Base-by-base conservation (phyloP, 2,888 invertebrate species). In the Hemicrepidius hirtus region DNA sequence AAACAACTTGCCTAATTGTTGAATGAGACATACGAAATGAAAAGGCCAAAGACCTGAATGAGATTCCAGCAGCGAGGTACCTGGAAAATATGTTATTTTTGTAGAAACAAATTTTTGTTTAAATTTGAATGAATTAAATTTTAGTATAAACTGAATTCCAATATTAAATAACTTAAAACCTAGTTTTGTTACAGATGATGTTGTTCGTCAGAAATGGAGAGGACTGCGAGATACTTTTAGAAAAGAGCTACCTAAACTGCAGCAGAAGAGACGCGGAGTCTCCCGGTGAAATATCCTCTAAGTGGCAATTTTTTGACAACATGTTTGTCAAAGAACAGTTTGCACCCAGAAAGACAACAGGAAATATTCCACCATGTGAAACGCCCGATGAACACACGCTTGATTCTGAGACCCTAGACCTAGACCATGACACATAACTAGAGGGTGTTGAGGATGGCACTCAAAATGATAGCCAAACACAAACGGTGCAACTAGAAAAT, bases 181-280 rank as follows among this genome's bases (percentile, higher is more conserved):
- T 37, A 37, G 37, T 37, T 6, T 32, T 57, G 21, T 35, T 57
- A 13, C 35, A 57, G 57, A 57, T 2, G 35, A 57, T 28, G 10
- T 37, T 57, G 57, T 24, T 24, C 32, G 57, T 13, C 32, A 57
- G 28, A 57, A 60, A 60, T 60, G 60, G 41, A 28, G 60, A 60
- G 20, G 40, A 40, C 37, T 60, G 60, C 60, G 21, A 16, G 60
- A 60, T 37, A 60, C 37, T 20, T 60, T 60, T 60, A 60, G 40
- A 40, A 16, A 37, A n/a, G 20, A 62, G 16, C 32, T 37, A 37
- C 3, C 10, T 37, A 37, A 37, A 37, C 37, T 37, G n/a, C 37
- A 37, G 37, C 16, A 60, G 40, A 60, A 60, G 24, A 60, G 21
- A 35, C 37, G 60, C 21, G 40, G 60, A 60, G 10, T 35, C 18